Evolutionary conservation across 2,888 invertebrate genomes (phyloP).

Genomic region (Volucella bombylans): DNA sequence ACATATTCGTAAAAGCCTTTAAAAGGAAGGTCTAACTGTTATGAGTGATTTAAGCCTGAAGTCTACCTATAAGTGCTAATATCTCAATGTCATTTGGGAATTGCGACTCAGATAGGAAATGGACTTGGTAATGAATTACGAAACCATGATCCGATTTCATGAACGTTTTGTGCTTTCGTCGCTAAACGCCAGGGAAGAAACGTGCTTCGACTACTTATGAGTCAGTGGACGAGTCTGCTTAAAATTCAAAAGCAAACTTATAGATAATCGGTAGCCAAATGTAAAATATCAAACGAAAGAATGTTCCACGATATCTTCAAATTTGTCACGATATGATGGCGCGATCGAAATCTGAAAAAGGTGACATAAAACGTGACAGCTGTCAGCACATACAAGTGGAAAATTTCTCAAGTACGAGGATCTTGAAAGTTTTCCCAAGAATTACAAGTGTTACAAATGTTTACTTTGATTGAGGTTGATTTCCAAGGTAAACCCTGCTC

Average conservation of each 20-base stretch:
- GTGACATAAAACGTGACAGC: no score
- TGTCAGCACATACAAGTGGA: no score
- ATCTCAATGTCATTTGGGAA: conserved; percentile 10
- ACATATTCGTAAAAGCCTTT: no score
- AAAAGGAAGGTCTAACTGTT: no score
- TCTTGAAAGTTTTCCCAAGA: no score
- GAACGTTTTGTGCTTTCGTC: neutral
- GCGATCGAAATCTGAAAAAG: no score
- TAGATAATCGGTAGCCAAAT: neutral
- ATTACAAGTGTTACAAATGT: no score
- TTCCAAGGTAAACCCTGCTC: no score
- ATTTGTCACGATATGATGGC: neutral
- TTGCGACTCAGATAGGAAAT: conserved; percentile 26
- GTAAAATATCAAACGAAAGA: neutral
- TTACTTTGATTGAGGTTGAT: no score
- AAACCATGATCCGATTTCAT: conserved; percentile 12
- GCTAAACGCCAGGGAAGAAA: neutral
- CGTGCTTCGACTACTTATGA: conserved; percentile 29
- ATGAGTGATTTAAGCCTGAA: neutral
- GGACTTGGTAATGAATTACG: conserved; percentile 32
- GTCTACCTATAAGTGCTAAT: neutral
- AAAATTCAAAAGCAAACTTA: neutral
- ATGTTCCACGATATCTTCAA: neutral
- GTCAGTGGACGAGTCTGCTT: neutral
- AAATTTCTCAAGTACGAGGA: no score